Evolutionary conservation across 1,140 invertebrate species (phyloP), one percentile per base, ranked within the genome.

Genomic region (Zaprionus taronus): DNA sequence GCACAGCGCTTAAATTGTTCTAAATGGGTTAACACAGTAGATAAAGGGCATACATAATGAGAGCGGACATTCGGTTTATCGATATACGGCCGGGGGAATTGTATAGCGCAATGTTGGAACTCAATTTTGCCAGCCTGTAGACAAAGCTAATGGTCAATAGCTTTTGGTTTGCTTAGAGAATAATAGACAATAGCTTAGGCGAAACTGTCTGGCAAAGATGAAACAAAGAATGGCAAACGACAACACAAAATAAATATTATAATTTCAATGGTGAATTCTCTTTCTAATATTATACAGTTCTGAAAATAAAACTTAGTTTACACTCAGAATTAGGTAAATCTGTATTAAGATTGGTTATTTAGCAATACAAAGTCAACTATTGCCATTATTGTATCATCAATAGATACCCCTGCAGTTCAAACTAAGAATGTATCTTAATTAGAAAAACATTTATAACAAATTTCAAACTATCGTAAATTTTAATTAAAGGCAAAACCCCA

Each of bases 11-110:
- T 69, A 80, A 81, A 84, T 71, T 63, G 70, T 80, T 61, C 83
- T 77, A 87, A 87, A 47, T 86, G 77, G 83, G 83, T 80, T 87
- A 86, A 70, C 77, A 87, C 67, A 56, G 47, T 60, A 15, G 41
- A 73, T 87, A 83, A 83, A 74, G 70, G 47, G 83, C 80, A 85
- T 85, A 49, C 67, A 76, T 70, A 86, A 86, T 80, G 72, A 60
- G 15, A 15, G 49, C 12, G n/a, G 20, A 7, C 22, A 20, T 26
- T 44, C 2, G 22, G 15, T 2, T 22, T 22, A 22, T 22, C 17
- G 9, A 38, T 36, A n/a, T 44, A 24, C 20, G 14, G 22, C 31
- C 20, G 9, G 3, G 20, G 47, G 20, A 11, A 49, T 17, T n/a
- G 41, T n/a, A 44, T 7, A 17, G 4, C 12, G 9, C 20, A 51